Evolutionary conservation across 30 jellyfish, hydroid and myxozoan species (phyloP).

Genomic region (Pseudorhiza aurosa): DNA sequence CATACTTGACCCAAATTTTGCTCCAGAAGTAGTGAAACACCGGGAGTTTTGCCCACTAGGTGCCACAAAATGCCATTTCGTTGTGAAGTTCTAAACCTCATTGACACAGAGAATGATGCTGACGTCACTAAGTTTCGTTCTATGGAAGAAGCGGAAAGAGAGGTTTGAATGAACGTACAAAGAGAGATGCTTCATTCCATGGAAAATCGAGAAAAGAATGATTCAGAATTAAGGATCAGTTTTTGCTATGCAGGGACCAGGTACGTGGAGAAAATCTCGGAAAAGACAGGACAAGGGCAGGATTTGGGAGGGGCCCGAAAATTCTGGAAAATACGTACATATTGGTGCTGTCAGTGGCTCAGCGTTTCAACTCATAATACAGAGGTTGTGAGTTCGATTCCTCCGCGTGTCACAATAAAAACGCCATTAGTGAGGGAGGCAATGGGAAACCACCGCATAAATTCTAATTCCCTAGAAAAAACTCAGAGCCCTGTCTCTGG

Average conservation of each 20-base stretch:
- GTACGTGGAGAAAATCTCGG: background rate
- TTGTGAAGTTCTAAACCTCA: conserved; percentile 50
- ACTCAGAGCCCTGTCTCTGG: no score
- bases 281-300: background rate
- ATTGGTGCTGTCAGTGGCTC: no score
- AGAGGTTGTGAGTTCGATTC: no score
- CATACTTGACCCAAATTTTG: conserved; percentile 63
- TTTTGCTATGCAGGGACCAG: background rate
- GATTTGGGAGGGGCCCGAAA: no score
- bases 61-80: conserved; percentile 65
- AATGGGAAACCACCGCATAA: no score
- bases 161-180: no score
- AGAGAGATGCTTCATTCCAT: background rate
- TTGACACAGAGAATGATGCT: conserved; percentile 25
- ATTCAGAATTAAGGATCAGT: background rate
- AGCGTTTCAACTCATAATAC: no score
- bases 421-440: no score
- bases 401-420: no score
- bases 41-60: background rate
- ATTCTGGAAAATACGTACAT: no score
- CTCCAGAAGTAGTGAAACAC: conserved; percentile 28
- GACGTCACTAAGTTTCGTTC: conserved; percentile 24
- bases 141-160: background rate
- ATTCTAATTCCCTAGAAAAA: no score
- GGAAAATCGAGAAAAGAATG: background rate